Percentiles rank a stretch among this genome's conserved stretches.
Evolutionary conservation across 2,888 invertebrate species (phyloP).

Genomic region (Drosophila neutralis): DNA sequence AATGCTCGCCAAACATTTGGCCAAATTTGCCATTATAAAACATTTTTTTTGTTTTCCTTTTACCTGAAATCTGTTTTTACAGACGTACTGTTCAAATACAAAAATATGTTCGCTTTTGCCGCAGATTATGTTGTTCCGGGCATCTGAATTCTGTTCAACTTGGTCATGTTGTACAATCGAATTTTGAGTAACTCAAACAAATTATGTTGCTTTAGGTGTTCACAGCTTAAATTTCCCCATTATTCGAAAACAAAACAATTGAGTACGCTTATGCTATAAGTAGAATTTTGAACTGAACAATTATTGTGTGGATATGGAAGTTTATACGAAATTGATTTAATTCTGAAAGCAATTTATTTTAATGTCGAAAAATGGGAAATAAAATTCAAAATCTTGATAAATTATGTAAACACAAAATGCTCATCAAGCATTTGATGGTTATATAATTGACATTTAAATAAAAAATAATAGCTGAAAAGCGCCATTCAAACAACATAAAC

Average conservation of each 20-base stretch:
- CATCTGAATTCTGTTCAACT: neutral
- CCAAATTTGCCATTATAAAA: constrained; percentile 10
- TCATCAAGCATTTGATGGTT: constrained; percentile 2
- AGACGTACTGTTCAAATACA: constrained; percentile 7
- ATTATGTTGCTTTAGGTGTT: neutral
- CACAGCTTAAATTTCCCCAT: neutral
- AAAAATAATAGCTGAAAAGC: constrained; percentile 1
- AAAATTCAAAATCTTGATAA: constrained; percentile 24
- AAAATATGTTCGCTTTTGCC: neutral
- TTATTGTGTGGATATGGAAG: neutral
- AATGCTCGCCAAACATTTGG: constrained; percentile 32
- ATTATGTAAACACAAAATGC: constrained; percentile 36
- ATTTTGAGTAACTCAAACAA: neutral
- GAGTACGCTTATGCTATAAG: neutral
- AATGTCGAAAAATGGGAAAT: neutral
- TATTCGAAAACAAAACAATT: neutral
- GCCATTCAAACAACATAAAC: constrained; percentile 17
- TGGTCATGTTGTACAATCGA: neutral
- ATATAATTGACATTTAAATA: constrained; percentile 22
- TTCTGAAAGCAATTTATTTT: neutral
- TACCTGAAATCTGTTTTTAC: constrained; percentile 4
- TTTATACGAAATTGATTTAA: neutral
- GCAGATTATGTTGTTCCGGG: neutral
- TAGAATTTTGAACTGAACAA: neutral
- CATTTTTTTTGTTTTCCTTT: constrained; percentile 3